phyloP scores from a whole-genome alignment of 92 coral and sea anemone species.

The Porites divaricata region DNA sequence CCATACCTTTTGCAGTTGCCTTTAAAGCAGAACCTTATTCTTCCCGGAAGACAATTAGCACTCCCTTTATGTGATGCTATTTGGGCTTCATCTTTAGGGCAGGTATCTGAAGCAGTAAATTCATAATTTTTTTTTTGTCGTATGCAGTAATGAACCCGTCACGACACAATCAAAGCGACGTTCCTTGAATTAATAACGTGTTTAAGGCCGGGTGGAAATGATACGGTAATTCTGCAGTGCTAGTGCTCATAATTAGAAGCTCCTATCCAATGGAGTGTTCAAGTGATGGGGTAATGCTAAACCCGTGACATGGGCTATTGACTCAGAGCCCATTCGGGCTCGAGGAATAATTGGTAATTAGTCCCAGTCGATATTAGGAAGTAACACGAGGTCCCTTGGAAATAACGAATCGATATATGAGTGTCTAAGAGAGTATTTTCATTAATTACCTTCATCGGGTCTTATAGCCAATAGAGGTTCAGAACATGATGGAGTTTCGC shows the following conservation, averaged over 20 bases:
- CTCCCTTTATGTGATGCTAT: slow-evolving; percentile 25
- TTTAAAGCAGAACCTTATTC: slow-evolving; percentile 69
- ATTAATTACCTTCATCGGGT: slow-evolving; percentile 54
- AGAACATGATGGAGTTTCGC: slow-evolving; percentile 62
- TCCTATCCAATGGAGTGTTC: neutral
- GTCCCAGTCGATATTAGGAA: no score
- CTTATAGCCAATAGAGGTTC: slow-evolving; percentile 39
- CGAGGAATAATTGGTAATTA: no score
- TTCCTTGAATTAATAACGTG: neutral
- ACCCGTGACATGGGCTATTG: no score
- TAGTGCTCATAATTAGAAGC: neutral
- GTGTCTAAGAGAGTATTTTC: neutral
- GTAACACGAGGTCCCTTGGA: no score
- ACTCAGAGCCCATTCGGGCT: no score
- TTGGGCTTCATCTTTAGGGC: slow-evolving; percentile 62
- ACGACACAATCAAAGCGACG: neutral
- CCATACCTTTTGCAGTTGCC: slow-evolving; percentile 76
- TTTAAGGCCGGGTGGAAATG: neutral
- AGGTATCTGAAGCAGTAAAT: slow-evolving; percentile 39
- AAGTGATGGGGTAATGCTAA: no score
- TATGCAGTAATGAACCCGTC: neutral
- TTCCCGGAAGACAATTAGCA: slow-evolving; percentile 56
- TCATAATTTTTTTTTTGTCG: no score
- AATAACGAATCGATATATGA: no score
- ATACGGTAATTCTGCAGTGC: neutral